These are phyloP conservation scores for Thalassarche chlororhynchos DNA, from an alignment of 2,113 vertebrate species.

Conservation along the genomic window DNA sequence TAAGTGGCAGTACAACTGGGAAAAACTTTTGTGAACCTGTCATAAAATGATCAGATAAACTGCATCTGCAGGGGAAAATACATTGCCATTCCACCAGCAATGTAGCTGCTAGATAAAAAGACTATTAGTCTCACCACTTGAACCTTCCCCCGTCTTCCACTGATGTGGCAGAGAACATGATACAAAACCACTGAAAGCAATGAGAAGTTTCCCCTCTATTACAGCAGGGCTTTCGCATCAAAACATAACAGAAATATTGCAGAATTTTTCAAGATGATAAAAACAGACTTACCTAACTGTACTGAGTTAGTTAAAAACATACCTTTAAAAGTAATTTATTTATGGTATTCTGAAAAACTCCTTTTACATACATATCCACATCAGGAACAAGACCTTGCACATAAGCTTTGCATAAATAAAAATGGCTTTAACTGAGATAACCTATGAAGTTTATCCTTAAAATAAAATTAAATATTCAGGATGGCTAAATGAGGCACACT, in stretches of 20 bases:
- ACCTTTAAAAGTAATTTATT: constrained; percentile 23
- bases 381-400: constrained; percentile 31
- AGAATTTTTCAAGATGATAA: background rate
- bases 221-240: background rate
- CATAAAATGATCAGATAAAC: constrained; percentile 16
- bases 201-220: background rate
- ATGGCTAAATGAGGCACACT: constrained; percentile 58
- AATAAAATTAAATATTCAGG: constrained; percentile 44
- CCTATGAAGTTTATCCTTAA: constrained; percentile 46
- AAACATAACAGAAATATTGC: background rate
- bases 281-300: background rate
- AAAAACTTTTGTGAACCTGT: constrained; percentile 30
- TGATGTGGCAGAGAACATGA: background rate
- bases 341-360: background rate
- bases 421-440: constrained; percentile 56
- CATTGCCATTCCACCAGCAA: background rate
- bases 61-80: background rate
- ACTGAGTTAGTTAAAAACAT: background rate
- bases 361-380: background rate
- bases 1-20: background rate
- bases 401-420: constrained; percentile 50
- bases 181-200: background rate
- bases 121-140: background rate
- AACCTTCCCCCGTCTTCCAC: background rate
- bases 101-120: background rate